Evolutionary conservation across 1,140 invertebrate genomes (phyloP), one percentile per base, ranked within the genome.

Genomic region (Drosophila nannoptera): DNA sequence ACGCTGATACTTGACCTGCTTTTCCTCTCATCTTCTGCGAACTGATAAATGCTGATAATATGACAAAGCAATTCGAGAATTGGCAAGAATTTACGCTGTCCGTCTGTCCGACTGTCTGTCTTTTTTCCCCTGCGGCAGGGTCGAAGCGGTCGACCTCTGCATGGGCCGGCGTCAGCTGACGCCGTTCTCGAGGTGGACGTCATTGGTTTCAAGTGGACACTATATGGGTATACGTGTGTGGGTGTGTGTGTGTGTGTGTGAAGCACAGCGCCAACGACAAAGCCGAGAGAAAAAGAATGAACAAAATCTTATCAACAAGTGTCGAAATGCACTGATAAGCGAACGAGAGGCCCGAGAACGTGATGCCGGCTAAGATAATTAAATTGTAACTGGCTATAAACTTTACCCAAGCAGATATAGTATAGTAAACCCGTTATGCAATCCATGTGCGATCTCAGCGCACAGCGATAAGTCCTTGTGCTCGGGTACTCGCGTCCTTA

Each of bases 271-370:
- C 35, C 46, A 54, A 32, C 53, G 63, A 68, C 55, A 74, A 73
- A 74, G 65, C 60, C 50, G 43, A 45, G 58, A 33, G 42, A 46
- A 61, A 16, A 11, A 40, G 11, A 22, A 22, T 22, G 22, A 32
- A 31, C 38, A 54, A 5, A 35, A 36, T 14, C 49, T 81, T 77
- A 81, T 81, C 78, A 67, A 60, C 70, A 77, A 70, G 70, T 74
- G 70, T 77, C 61, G 60, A 62, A 62, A 50, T 40, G 33, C 33
- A 33, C 62, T 67, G 78, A 83, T 83, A 84, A 84, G 64, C 45
- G 33, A 14, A 6, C 4, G 31, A 55, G 16, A 35, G 43, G 9
- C 4, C 32, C 4, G 11, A 5, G 32, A 35, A 31, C 32, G 31
- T 35, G 31, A 35, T 50, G 48, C n/a, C 67, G 54, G 49, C 38